phyloP scores from a whole-genome alignment of 2,797 vertebrate species.

The Epinephelus malabaricus region DNA sequence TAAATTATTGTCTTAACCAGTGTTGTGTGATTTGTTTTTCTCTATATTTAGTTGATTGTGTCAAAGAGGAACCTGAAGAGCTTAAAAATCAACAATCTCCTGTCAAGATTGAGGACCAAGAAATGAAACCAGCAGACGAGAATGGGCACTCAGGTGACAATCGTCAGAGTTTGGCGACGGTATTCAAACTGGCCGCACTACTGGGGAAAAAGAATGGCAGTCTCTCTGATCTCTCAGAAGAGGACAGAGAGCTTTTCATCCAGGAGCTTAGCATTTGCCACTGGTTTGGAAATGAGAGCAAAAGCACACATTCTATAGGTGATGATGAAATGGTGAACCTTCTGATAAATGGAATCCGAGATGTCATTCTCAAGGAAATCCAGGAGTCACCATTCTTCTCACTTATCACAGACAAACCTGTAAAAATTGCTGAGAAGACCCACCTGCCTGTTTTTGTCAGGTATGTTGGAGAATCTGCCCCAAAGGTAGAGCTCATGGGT shows the following conservation, averaged over 20 bases:
- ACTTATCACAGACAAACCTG: conserved; percentile 91
- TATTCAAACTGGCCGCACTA: conserved; percentile 82
- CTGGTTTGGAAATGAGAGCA: conserved; percentile 78
- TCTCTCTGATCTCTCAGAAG: conserved; percentile 76
- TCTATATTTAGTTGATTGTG: conserved; percentile 69
- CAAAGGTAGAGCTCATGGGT: conserved; percentile 94
- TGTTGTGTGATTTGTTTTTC: not conserved
- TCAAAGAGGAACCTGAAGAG: conserved; percentile 72
- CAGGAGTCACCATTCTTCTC: conserved; percentile 96
- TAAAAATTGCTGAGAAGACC: conserved; percentile 88
- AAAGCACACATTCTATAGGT: conserved; percentile 38
- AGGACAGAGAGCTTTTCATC: conserved; percentile 77
- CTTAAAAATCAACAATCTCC: conserved; percentile 56
- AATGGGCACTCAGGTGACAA: conserved; percentile 84
- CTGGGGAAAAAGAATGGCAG: conserved; percentile 79
- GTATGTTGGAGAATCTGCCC: conserved; percentile 91
- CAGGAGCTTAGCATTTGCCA: conserved; percentile 85
- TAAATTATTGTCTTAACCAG: conserved; percentile 22
- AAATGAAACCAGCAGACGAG: conserved; percentile 76
- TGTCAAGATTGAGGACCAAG: conserved; percentile 72
- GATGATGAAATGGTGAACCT: conserved; percentile 88
- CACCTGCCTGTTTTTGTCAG: conserved; percentile 92
- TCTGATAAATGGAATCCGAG: conserved; percentile 90
- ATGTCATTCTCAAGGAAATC: conserved; percentile 91
- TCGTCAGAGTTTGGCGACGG: conserved; percentile 74